phyloP scores from a whole-genome alignment of 2,888 invertebrate species.

The Aleiodes leptofemur region DNA sequence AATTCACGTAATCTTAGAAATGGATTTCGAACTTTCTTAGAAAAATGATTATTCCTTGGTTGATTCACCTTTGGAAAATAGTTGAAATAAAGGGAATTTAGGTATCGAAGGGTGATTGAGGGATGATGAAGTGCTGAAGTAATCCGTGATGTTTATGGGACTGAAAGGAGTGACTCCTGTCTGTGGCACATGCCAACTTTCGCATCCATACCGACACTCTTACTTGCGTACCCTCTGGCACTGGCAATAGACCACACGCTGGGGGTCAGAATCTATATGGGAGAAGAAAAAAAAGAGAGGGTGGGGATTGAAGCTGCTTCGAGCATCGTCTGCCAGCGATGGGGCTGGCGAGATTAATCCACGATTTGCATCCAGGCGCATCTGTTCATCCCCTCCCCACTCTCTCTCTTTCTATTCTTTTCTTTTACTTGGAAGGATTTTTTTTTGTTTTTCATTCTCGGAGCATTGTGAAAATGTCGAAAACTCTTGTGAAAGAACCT shows the following conservation, averaged over 20 bases:
- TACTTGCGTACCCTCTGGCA: slow-evolving; percentile 59
- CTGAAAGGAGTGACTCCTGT: slow-evolving; percentile 71
- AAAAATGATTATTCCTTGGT: too few relatives aligned
- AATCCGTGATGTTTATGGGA: slow-evolving; percentile 64
- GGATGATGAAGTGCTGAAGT: slow-evolving; percentile 58
- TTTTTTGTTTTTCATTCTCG: not conserved
- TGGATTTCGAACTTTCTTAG: slow-evolving; percentile 59
- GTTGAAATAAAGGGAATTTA: too few relatives aligned
- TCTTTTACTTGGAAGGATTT: not conserved
- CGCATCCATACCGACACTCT: slow-evolving; percentile 62
- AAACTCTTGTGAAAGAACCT: not conserved
- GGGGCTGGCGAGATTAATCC: slow-evolving; percentile 74
- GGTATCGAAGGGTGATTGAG: slow-evolving; percentile 39
- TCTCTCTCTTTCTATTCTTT: slow-evolving; percentile 1
- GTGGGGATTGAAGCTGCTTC: slow-evolving; percentile 55
- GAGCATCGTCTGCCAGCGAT: slow-evolving; percentile 57
- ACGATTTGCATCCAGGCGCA: slow-evolving; percentile 74
- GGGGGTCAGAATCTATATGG: slow-evolving; percentile 45
- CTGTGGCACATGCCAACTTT: slow-evolving; percentile 69
- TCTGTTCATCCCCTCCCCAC: slow-evolving; percentile 70
- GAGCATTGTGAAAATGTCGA: not conserved
- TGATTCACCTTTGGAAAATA: too few relatives aligned
- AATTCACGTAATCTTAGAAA: slow-evolving; percentile 58
- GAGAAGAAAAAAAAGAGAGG: slow-evolving; percentile 1
- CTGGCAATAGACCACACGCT: slow-evolving; percentile 46